Percentiles rank a stretch among this genome's conserved stretches.
phyloP scores from a whole-genome alignment of 2,888 invertebrate genomes.

The Osmoderma eremita region DNA sequence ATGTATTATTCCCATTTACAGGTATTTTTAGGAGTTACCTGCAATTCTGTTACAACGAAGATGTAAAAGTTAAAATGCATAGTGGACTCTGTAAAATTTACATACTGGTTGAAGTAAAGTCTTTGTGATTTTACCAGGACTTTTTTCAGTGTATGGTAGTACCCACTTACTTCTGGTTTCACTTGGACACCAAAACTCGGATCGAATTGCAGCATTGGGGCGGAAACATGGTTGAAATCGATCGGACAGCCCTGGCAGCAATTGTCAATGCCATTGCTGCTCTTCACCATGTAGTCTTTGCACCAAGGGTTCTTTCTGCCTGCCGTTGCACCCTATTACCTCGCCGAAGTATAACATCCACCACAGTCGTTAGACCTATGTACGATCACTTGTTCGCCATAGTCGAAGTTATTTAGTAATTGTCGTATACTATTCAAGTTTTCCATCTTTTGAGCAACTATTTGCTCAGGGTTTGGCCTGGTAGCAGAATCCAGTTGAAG shows the following conservation, averaged over 20 bases:
- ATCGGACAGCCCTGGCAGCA: conserved; percentile 55
- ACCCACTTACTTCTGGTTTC: conserved; percentile 52
- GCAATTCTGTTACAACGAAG: too few relatives aligned
- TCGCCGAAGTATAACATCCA: background rate
- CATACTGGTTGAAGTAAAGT: too few relatives aligned
- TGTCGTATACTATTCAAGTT: conserved; percentile 51
- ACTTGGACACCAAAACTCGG: conserved; percentile 58
- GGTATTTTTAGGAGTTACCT: too few relatives aligned
- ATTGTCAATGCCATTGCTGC: conserved; percentile 13
- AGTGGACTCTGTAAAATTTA: too few relatives aligned
- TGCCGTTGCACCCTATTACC: conserved; percentile 48
- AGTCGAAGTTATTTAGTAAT: conserved; percentile 60
- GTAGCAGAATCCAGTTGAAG: conserved; percentile 14
- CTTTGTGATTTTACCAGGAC: too few relatives aligned
- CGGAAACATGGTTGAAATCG: conserved; percentile 60
- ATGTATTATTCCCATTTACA: too few relatives aligned
- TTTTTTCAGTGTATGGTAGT: too few relatives aligned
- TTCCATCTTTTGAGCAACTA: conserved; percentile 22
- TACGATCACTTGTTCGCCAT: conserved; percentile 29
- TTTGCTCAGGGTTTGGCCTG: conserved; percentile 12
- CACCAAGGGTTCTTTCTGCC: conserved; percentile 55
- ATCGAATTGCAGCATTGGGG: conserved; percentile 58
- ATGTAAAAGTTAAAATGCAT: too few relatives aligned
- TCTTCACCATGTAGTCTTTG: conserved; percentile 50
- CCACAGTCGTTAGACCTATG: background rate